phyloP scores from a whole-genome alignment of 2,888 invertebrate genomes.

The Eubasilissa splendida region DNA sequence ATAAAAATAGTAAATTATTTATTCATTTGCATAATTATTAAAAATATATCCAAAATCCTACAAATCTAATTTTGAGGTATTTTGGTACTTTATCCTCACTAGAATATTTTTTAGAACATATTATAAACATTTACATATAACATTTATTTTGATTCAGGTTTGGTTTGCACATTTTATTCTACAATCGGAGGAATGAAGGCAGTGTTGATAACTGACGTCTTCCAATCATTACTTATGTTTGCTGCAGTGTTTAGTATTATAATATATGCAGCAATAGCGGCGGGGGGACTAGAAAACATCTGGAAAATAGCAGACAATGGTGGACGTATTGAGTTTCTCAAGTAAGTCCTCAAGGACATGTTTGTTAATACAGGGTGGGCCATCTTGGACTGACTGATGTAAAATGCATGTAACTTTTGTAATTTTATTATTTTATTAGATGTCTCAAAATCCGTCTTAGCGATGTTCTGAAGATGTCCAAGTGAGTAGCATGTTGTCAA shows the following conservation, averaged over 20 bases:
- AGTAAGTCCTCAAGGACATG: conserved; percentile 66
- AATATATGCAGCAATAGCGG: conserved; percentile 78
- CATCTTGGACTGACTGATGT: too few species aligned
- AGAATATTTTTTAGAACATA: not conserved
- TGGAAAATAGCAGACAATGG: conserved; percentile 81
- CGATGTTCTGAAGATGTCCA: too few species aligned
- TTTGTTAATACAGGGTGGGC: conserved; percentile 7
- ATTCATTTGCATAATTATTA: too few species aligned
- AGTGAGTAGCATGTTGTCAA: too few species aligned
- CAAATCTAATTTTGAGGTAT: too few species aligned
- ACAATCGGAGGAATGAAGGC: conserved; percentile 94
- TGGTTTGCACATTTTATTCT: conserved; percentile 90
- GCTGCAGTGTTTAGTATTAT: conserved; percentile 86
- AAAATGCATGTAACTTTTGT: too few species aligned
- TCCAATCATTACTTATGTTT: conserved; percentile 90
- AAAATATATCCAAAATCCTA: too few species aligned
- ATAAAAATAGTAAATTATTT: too few species aligned
- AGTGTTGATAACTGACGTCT: conserved; percentile 88
- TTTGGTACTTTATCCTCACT: too few species aligned
- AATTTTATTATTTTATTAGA: not conserved
- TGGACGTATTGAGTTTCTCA: conserved; percentile 79
- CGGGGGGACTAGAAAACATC: conserved; percentile 80
- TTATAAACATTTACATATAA: conserved; percentile 48
- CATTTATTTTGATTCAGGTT: conserved; percentile 64
- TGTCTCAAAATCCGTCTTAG: too few species aligned